Evolutionary conservation across 2,888 invertebrate genomes (phyloP), one percentile per base, ranked within the genome.

Genomic region (Acleris emargana): DNA sequence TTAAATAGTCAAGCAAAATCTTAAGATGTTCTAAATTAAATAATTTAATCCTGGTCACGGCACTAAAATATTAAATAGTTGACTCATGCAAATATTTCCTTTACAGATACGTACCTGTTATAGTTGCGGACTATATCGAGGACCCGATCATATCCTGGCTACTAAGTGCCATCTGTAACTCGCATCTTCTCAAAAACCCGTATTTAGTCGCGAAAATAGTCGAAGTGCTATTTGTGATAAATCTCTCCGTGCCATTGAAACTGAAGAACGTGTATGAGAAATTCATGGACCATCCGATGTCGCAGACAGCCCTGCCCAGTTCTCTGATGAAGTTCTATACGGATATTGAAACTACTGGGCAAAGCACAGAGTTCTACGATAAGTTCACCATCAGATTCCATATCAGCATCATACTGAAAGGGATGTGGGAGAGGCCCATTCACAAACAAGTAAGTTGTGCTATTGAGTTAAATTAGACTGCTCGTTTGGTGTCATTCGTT

Each of bases 331-430:
- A 97, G 88, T 99, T 99, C 93, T 99, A 99, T 89, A 98, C 99
- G 75, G 99, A 99, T 78, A 97, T 99, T 63, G 99, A 99, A 93
- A 97, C 97, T 13, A 99, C 99, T 11, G 99, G 99, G 11, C 97
- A 99, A 74, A 98, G 97, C 87, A 98, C 98, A 43, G 99, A 99
- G 91, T 99, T 99, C 91, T 99, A 99, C 82, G 99, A 99, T 90
- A 99, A 99, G 91, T 99, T 99, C 89, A 98, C 98, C 13, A 99
- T 99, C 77, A 95, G 99, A 85, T 99, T 99, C 93, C 99, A 99
- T 85, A 99, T 99, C 84, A 99, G 99, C 88, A 95, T 99, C 81
- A 98, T 99, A 78, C 94, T 99, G 75, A 99, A 99, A 88, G 96
- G 96, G 58, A 96, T 99, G 96, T 99, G 99, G 99, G 96, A 96